Base-by-base conservation (phyloP, 2,888 invertebrate species). In the Bhutanitis thaidina region DNA sequence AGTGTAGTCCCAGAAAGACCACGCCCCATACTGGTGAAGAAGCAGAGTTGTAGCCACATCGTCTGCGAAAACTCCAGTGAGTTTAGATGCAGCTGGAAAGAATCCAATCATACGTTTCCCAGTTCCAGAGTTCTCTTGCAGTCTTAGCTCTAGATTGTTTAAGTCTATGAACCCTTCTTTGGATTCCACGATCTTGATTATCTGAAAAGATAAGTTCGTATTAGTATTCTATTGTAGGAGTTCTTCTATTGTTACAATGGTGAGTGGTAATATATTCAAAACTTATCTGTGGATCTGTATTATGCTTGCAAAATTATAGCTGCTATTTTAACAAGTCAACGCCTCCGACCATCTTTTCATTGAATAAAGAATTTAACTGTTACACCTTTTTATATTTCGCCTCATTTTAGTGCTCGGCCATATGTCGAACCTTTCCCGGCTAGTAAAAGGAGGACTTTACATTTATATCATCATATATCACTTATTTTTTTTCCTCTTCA, bases 1-100 rank as follows among this genome's bases (percentile, higher is more conserved):
- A 7, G 96, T 96, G 71, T 95, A 97, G 77, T 97, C 97, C 97
- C 97, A 98, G 69, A 97, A 94, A 3, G 96, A 93, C 59, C 95
- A 90, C 0, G 96, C 97, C 7, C 94, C 94, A 70, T 95, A 94
- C 51, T 91, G 94, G 69, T 97, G 97, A 10, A 97, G 90, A 3
- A 96, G 84, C 12, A 94, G 82, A 0, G 96, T 96, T 7, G 97
- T 94, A 0, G 94, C 93, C 1, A 96, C 93, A 65, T 96, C 96
- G 80, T 97, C 96, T 36, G 94, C 92, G 30, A 97, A 71, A n/a
- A 95, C 93, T 7, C 97, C 97, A 0, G 97, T 96, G n/a, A 97
- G 91, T 71, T 96, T 96, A 15, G 96, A 96, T 1, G 95, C 96
- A 0, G 95, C 96, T 16, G 94, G 93, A 78, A 97, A 97, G 76